A percentile compares a stretch with the other conserved stretches of the same genome.
phyloP scores from a whole-genome alignment of 2,888 invertebrate species.

The Pachymerium ferrugineum region DNA sequence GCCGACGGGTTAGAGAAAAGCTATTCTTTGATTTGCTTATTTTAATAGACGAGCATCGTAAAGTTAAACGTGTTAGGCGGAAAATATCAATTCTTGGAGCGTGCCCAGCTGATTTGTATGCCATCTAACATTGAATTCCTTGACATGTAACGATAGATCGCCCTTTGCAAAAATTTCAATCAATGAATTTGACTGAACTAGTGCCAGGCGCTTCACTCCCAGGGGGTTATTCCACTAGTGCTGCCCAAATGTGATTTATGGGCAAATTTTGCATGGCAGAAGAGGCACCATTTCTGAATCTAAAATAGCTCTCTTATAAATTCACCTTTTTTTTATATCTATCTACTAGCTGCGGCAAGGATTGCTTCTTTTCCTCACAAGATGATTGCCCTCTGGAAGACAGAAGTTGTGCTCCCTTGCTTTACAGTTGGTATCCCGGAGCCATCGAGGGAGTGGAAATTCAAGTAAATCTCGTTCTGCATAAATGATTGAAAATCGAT shows the following conservation, averaged over 20 bases:
- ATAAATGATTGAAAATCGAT: background rate
- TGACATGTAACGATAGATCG: background rate
- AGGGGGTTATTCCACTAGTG: background rate
- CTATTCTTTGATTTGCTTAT: too few species aligned
- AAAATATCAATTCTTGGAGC: background rate
- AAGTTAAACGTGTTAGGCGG: too few species aligned
- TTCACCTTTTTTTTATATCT: background rate
- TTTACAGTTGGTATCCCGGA: slow-evolving; percentile 33
- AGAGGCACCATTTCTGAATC: background rate
- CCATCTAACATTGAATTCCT: background rate
- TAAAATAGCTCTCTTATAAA: background rate
- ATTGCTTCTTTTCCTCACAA: slow-evolving; percentile 33
- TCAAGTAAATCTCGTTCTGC: slow-evolving; percentile 9
- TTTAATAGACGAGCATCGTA: too few species aligned
- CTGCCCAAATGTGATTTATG: background rate
- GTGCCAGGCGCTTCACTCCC: background rate
- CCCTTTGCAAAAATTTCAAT: background rate
- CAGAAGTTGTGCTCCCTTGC: slow-evolving; percentile 31
- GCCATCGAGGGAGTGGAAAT: slow-evolving; percentile 30
- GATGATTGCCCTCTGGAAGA: slow-evolving; percentile 30
- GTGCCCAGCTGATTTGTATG: background rate
- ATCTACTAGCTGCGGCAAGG: slow-evolving; percentile 31
- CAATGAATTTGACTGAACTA: background rate
- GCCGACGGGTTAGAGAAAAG: too few species aligned
- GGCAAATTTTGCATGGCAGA: background rate